Percentiles rank a stretch among this genome's conserved stretches.
These are phyloP conservation scores for Platyscapa corneri DNA, from an alignment of 1,140 invertebrate genomes.

Conservation along the genomic window DNA sequence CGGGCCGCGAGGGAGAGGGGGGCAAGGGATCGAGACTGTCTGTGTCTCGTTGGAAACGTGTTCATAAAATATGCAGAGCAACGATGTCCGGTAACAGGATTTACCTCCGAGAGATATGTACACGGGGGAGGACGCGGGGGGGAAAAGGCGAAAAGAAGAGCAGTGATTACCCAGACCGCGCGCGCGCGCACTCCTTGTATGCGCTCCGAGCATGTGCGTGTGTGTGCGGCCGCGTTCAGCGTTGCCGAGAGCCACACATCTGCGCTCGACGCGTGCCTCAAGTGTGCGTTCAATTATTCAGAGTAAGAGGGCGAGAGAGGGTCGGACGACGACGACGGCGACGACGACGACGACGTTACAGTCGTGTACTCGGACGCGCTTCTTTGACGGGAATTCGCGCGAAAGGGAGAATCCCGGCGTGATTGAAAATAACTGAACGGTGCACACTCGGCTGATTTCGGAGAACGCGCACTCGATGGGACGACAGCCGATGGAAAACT, in stretches of 20 bases:
- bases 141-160: conserved; percentile 59
- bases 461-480: too few relatives aligned
- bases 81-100: conserved; percentile 68
- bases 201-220: conserved; percentile 18
- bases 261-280: conserved; percentile 55
- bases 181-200: conserved; percentile 35
- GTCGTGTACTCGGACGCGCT: too few relatives aligned
- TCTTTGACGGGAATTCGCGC: conserved; percentile 47
- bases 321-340: conserved; percentile 54
- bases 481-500: too few relatives aligned
- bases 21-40: not conserved
- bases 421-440: too few relatives aligned
- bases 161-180: conserved; percentile 64
- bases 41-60: conserved; percentile 48
- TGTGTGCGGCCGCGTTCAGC: not conserved
- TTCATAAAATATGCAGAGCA: conserved; percentile 66
- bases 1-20: not conserved
- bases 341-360: not conserved
- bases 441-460: too few relatives aligned
- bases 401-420: conserved; percentile 27
- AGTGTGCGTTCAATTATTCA: conserved; percentile 67
- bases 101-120: conserved; percentile 48
- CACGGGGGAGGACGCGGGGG: conserved; percentile 40
- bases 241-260: conserved; percentile 8
- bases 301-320: conserved; percentile 46